Conservation (phyloP, 1,140 invertebrate genomes). For the Zaprionus taronus region DNA sequence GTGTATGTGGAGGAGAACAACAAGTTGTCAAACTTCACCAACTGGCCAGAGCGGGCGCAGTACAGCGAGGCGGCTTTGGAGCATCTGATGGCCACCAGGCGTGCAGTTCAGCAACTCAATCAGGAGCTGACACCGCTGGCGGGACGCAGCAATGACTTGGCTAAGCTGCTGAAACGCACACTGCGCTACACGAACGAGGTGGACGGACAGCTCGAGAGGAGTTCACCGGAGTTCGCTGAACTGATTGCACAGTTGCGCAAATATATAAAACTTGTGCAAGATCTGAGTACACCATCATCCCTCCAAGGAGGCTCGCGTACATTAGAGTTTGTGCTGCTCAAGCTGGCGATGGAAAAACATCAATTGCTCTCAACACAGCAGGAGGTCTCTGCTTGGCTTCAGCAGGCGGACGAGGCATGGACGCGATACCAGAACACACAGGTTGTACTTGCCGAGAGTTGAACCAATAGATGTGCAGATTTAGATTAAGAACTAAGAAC, state of each 20-base stretch:
- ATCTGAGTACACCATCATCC: constrained; percentile 35
- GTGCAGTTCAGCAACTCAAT: constrained; percentile 53
- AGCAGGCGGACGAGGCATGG: constrained; percentile 51
- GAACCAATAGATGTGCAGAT: constrained; percentile 5
- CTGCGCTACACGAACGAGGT: constrained; percentile 66
- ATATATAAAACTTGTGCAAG: constrained; percentile 53
- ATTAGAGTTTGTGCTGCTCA: constrained; percentile 65
- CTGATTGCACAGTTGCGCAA: constrained; percentile 56
- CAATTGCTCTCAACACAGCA: constrained; percentile 40
- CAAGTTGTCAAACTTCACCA: neutral
- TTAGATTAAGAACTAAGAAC: constrained; percentile 10
- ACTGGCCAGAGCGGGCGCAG: constrained; percentile 41
- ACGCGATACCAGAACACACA: constrained; percentile 47
- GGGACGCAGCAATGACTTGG: constrained; percentile 66
- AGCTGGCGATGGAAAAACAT: constrained; percentile 65
- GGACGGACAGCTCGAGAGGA: constrained; percentile 47
- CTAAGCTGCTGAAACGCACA: constrained; percentile 58
- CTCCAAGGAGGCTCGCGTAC: constrained; percentile 46
- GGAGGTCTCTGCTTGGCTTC: constrained; percentile 45
- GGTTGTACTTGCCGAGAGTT: constrained; percentile 50
- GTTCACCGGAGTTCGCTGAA: constrained; percentile 34
- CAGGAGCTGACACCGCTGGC: constrained; percentile 55
- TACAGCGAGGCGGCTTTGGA: constrained; percentile 33
- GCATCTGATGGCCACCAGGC: constrained; percentile 36
- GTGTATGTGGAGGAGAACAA: constrained; percentile 49